Evolutionary conservation across 2,888 invertebrate species (phyloP).

Genomic region (Thymelicus lineola): DNA sequence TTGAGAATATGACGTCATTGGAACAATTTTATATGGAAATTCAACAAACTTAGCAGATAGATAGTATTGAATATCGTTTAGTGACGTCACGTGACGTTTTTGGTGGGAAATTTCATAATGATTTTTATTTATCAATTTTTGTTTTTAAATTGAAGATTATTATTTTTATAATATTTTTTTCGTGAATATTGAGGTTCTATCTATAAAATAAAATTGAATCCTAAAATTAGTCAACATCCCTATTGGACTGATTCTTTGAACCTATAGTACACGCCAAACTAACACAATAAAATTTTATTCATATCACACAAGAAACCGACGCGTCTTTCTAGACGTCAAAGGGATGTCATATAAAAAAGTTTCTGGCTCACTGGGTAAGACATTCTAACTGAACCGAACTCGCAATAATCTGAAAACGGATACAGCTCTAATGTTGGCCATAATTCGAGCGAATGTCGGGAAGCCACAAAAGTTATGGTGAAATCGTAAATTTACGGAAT

Average conservation of each 20-base stretch:
- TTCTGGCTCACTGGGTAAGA: constrained; percentile 41
- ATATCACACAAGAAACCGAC: background rate
- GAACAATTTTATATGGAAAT: too few relatives aligned
- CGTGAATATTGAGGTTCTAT: too few relatives aligned
- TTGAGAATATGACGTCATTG: too few relatives aligned
- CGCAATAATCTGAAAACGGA: constrained; percentile 56
- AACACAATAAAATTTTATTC: constrained; percentile 2
- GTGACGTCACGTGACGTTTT: too few relatives aligned
- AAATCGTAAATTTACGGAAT: constrained; percentile 61
- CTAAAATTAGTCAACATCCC: too few relatives aligned
- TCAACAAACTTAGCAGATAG: too few relatives aligned
- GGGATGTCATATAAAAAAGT: constrained; percentile 34
- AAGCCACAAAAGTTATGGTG: constrained; percentile 67
- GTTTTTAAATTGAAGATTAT: too few relatives aligned
- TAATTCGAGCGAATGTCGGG: constrained; percentile 66
- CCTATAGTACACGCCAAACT: background rate
- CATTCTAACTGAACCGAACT: constrained; percentile 50
- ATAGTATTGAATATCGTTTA: too few relatives aligned
- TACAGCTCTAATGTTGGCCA: constrained; percentile 56
- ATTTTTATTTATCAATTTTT: too few relatives aligned
- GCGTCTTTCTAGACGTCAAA: constrained; percentile 16
- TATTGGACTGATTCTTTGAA: background rate
- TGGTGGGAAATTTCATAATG: too few relatives aligned
- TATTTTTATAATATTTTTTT: too few relatives aligned
- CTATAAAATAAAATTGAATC: too few relatives aligned